Conservation (phyloP, 1,140 invertebrate genomes). For the Copidosoma floridanum region DNA sequence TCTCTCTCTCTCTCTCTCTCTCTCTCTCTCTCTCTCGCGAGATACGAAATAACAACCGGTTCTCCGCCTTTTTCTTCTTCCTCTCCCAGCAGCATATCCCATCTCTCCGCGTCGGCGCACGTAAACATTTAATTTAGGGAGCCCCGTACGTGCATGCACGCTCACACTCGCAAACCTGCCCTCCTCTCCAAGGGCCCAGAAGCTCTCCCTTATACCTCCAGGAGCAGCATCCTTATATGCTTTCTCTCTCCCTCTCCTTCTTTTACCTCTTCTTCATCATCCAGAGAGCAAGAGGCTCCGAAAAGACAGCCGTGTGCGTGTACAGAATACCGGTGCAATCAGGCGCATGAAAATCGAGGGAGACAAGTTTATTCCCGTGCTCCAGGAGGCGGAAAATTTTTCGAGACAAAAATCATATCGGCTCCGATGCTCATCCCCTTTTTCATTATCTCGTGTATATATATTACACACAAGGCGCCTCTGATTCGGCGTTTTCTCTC, state of each 20-base stretch:
- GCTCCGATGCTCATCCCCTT: no score
- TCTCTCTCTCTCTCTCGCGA: neutral
- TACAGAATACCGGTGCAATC: no score
- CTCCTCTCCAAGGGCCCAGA: no score
- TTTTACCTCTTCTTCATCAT: no score
- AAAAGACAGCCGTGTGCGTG: no score
- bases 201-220: no score
- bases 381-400: no score
- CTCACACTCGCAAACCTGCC: constrained; percentile 1
- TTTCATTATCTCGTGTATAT: no score
- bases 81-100: neutral
- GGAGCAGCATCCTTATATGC: neutral
- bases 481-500: constrained; percentile 39
- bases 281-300: no score
- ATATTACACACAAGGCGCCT: no score
- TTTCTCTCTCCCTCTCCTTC: no score
- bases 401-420: no score
- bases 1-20: neutral
- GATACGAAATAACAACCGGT: constrained; percentile 22
- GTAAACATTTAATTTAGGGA: constrained; percentile 25
- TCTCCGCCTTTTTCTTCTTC: neutral
- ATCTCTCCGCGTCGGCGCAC: constrained; percentile 16
- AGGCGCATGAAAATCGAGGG: constrained; percentile 3
- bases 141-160: constrained; percentile 4
- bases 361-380: constrained; percentile 1